These are phyloP conservation scores for Drosophila novamexicana DNA, from an alignment of 1,140 invertebrate species.

Conservation along the genomic window DNA sequence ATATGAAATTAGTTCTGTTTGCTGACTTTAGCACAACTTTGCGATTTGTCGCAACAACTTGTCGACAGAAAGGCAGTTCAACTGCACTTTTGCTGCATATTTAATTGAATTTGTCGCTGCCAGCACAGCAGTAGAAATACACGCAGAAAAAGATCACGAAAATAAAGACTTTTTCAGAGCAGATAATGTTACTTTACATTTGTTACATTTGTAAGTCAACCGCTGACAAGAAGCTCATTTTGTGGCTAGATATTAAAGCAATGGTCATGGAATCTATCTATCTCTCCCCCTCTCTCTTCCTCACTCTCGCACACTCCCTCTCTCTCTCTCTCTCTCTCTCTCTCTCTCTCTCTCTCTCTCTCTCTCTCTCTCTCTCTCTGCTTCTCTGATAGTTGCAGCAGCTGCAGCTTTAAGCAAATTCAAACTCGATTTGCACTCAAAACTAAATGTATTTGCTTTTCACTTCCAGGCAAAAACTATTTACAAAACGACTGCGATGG, in stretches of 20 bases:
- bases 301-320: not conserved
- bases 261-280: not conserved
- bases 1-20: conserved; percentile 77
- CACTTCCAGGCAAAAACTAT: conserved; percentile 74
- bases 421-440: conserved; percentile 79
- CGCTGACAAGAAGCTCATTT: conserved; percentile 19
- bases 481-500: conserved; percentile 52
- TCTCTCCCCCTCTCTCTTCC: not conserved
- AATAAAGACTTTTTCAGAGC: too few relatives aligned
- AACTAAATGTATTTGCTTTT: conserved; percentile 75
- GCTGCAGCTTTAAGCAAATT: conserved; percentile 69
- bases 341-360: not conserved
- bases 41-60: conserved; percentile 64
- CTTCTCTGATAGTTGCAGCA: not conserved
- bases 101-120: conserved; percentile 69
- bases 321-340: not conserved
- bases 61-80: conserved; percentile 51
- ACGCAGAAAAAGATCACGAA: not conserved
- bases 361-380: not conserved
- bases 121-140: not conserved
- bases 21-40: conserved; percentile 52
- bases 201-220: not conserved
- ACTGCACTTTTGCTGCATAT: conserved; percentile 57
- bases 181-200: too few relatives aligned
- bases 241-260: conserved; percentile 1